A percentile compares a stretch with the other conserved stretches of the same genome.
phyloP scores from a whole-genome alignment of 2,888 invertebrate species.

The Ophion costatus region DNA sequence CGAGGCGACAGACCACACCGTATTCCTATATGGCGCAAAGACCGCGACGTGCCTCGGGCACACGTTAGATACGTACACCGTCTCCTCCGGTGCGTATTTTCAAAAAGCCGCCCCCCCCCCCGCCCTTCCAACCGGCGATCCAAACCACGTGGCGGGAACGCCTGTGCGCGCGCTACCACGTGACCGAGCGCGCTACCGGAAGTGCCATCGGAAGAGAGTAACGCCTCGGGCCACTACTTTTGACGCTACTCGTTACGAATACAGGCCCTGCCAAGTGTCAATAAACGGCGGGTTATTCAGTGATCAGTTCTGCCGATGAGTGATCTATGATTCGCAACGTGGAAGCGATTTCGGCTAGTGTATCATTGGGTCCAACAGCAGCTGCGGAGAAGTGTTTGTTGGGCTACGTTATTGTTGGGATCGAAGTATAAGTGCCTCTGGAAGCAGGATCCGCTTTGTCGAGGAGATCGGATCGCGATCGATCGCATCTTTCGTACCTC shows the following conservation, averaged over 20 bases:
- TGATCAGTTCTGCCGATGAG: background rate
- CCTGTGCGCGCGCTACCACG: constrained; percentile 67
- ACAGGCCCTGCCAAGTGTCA: background rate
- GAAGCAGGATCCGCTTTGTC: background rate
- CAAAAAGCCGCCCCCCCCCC: constrained; percentile 37
- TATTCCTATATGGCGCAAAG: constrained; percentile 39
- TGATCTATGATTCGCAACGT: background rate
- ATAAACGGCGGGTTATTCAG: background rate
- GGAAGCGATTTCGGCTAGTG: background rate
- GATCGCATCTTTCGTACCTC: background rate
- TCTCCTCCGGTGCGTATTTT: constrained; percentile 53
- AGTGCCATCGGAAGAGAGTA: constrained; percentile 31
- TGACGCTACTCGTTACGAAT: no score
- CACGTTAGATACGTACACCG: constrained; percentile 53
- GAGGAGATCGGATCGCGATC: background rate
- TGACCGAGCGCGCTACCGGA: constrained; percentile 64
- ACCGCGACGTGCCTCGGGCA: constrained; percentile 50
- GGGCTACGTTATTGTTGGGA: background rate
- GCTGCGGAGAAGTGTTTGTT: background rate
- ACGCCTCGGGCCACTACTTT: constrained; percentile 16
- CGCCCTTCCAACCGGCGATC: constrained; percentile 13
- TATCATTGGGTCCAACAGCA: background rate
- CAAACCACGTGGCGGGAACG: constrained; percentile 49
- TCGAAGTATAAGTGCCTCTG: background rate
- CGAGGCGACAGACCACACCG: constrained; percentile 19